Conservation (phyloP, 2,888 invertebrate species). For the Linnaemya vulpina region DNA sequence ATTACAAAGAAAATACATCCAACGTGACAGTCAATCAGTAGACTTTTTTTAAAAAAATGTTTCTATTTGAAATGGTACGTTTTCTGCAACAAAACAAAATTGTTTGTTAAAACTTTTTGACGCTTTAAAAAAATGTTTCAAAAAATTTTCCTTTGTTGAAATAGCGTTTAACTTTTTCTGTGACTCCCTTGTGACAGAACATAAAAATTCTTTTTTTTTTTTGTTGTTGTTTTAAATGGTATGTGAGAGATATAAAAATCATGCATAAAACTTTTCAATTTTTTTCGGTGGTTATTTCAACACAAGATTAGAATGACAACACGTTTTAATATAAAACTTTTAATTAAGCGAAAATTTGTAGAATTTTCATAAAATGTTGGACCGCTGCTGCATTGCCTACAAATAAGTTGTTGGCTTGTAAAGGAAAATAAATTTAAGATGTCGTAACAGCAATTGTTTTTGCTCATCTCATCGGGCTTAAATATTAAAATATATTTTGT, state of each 20-base stretch:
- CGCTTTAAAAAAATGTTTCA: conserved; percentile 3
- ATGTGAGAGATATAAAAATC: neutral
- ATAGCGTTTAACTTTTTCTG: conserved; percentile 22
- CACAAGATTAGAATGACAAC: conserved; percentile 58
- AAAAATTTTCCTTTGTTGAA: neutral
- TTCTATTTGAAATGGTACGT: neutral
- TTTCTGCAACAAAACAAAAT: neutral
- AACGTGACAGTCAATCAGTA: conserved; percentile 36
- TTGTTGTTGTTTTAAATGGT: neutral
- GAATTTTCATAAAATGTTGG: neutral
- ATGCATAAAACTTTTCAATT: conserved; percentile 44
- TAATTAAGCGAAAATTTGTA: conserved; percentile 57
- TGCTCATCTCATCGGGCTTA: conserved; percentile 23
- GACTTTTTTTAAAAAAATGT: neutral
- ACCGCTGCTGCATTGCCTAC: neutral
- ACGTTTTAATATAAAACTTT: conserved; percentile 47
- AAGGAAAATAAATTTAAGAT: neutral
- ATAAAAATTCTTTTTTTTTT: conserved; percentile 4
- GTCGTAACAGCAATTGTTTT: neutral
- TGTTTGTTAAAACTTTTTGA: conserved; percentile 44
- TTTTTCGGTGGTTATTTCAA: conserved; percentile 49
- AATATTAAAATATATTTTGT: neutral
- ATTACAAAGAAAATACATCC: neutral
- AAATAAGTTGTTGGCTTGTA: neutral
- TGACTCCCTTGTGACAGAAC: conserved; percentile 46